These are phyloP conservation scores for Aphaenogaster floridana DNA, from an alignment of 1,140 invertebrate species.

Conservation along the genomic window DNA sequence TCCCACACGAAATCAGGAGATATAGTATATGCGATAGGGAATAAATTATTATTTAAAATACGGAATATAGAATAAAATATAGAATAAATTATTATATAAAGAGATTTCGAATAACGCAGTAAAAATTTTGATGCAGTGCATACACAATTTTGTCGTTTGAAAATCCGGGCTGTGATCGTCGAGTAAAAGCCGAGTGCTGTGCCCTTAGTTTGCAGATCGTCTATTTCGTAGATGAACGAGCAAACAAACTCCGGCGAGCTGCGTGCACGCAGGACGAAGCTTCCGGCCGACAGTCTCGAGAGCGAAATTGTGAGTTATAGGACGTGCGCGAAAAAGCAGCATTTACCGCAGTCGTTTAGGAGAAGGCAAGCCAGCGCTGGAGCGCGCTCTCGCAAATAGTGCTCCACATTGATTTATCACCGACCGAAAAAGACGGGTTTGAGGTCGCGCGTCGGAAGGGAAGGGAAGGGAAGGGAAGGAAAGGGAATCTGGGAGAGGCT, in stretches of 20 bases:
- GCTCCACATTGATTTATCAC: slow-evolving; percentile 67
- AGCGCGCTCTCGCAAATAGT: slow-evolving; percentile 48
- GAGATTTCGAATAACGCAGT: not conserved
- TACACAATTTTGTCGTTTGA: not conserved
- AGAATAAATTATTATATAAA: not conserved
- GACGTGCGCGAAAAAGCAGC: slow-evolving; percentile 47
- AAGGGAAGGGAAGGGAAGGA: not conserved
- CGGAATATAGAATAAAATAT: not conserved
- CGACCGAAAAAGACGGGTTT: slow-evolving; percentile 29
- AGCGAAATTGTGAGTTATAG: slow-evolving; percentile 63
- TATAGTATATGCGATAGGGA: not conserved
- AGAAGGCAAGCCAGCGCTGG: slow-evolving; percentile 46
- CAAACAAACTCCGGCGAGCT: slow-evolving; percentile 27
- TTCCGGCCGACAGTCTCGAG: slow-evolving; percentile 16
- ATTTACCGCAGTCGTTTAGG: slow-evolving; percentile 68
- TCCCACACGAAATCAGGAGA: not conserved
- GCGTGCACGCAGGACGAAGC: slow-evolving; percentile 29
- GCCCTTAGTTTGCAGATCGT: slow-evolving; percentile 24
- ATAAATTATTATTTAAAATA: not conserved
- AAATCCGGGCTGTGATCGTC: not conserved
- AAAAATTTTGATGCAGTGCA: not conserved
- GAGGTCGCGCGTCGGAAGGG: not conserved
- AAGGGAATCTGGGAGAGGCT: not conserved
- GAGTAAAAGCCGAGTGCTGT: not conserved
- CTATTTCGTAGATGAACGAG: not conserved